phyloP scores from a whole-genome alignment of 2,797 vertebrate genomes.

The Pantherophis vulpinus region DNA sequence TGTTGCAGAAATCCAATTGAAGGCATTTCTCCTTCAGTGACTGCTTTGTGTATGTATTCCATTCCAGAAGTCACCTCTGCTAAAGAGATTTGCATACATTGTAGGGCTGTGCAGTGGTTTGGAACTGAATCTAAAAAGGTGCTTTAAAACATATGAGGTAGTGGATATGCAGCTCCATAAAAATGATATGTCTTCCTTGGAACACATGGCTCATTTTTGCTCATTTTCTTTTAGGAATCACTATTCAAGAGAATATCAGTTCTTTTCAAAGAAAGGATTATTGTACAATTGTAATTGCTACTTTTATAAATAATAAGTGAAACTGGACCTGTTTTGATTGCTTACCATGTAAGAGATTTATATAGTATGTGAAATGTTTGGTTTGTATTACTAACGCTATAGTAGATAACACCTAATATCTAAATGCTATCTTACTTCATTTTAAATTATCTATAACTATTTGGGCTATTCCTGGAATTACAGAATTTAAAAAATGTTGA shows the following conservation, averaged over 20 bases:
- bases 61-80: background rate
- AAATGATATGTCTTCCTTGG: background rate
- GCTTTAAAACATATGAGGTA: background rate
- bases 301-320: background rate
- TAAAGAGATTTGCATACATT: background rate
- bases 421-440: background rate
- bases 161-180: background rate
- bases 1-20: background rate
- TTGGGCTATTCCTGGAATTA: background rate
- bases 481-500: background rate
- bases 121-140: background rate
- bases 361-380: too few species aligned
- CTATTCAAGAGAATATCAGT: background rate
- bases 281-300: background rate
- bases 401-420: background rate
- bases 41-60: background rate
- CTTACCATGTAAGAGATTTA: too few species aligned
- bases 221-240: background rate
- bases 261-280: background rate
- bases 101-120: background rate
- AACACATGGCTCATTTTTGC: background rate
- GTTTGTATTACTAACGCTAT: too few species aligned
- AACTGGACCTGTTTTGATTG: too few species aligned
- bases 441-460: background rate
- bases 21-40: background rate